phyloP scores from a whole-genome alignment of 53 echinoderm and acorn worm species.

The Astropecten irregularis region DNA sequence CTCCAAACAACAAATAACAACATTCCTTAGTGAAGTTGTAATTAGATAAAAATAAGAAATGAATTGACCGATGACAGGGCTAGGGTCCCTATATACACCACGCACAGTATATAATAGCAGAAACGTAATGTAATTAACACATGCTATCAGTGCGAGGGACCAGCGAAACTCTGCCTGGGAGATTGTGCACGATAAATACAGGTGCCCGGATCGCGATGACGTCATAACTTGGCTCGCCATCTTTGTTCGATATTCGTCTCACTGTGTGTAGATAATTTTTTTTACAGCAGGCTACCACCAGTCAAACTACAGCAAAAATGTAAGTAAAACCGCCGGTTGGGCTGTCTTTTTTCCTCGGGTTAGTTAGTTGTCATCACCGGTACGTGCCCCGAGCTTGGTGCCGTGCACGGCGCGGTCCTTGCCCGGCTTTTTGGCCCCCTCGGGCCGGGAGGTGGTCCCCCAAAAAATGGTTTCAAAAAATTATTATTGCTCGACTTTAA shows the following conservation, averaged over 20 bases:
- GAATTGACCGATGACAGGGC: no score
- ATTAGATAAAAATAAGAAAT: not conserved
- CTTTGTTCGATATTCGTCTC: conserved; percentile 51
- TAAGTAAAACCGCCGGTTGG: not conserved
- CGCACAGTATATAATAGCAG: no score
- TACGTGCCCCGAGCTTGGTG: no score
- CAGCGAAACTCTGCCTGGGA: not conserved
- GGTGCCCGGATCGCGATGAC: conserved; percentile 68
- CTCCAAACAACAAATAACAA: no score
- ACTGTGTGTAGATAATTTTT: conserved; percentile 15
- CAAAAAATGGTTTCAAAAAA: no score
- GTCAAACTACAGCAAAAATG: conserved; percentile 23
- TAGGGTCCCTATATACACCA: no score
- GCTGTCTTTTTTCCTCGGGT: not conserved
- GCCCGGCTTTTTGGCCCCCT: no score
- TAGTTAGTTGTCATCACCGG: no score
- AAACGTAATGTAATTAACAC: not conserved
- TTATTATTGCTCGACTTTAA: no score
- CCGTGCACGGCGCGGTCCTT: no score
- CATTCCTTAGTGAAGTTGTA: not conserved
- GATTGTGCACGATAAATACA: not conserved
- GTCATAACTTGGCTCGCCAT: conserved; percentile 65
- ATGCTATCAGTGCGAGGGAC: not conserved
- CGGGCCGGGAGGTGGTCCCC: no score
- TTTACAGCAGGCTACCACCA: not conserved